phyloP scores from a whole-genome alignment of 1,140 invertebrate genomes.

The Neuroterus valhalla region DNA sequence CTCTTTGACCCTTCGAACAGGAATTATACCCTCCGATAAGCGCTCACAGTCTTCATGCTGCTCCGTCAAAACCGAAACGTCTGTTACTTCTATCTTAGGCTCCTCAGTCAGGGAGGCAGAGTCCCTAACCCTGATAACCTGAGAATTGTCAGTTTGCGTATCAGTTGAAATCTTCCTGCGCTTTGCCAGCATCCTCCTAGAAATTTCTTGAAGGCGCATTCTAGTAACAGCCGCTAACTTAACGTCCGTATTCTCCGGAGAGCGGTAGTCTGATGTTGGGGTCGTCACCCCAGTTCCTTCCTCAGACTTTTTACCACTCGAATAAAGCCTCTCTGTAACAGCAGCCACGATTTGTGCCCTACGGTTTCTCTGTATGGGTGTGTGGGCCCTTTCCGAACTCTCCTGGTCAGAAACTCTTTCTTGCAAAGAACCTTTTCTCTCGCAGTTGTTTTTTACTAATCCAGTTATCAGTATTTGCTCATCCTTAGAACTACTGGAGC shows the following conservation, averaged over 20 bases:
- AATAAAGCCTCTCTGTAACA: conserved; percentile 81
- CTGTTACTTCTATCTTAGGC: conserved; percentile 50
- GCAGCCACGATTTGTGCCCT: conserved; percentile 82
- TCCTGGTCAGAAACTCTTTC: conserved; percentile 48
- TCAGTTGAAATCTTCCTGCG: conserved; percentile 75
- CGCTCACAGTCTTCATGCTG: conserved; percentile 57
- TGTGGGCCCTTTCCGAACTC: conserved; percentile 46
- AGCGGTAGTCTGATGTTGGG: conserved; percentile 53
- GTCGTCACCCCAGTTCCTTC: conserved; percentile 72
- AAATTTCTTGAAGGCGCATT: conserved; percentile 70
- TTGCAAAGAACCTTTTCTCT: conserved; percentile 53
- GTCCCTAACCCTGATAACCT: conserved; percentile 77
- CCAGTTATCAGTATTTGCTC: conserved; percentile 54
- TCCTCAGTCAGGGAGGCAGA: conserved; percentile 70
- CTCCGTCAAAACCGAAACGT: conserved; percentile 63
- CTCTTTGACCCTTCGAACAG: conserved; percentile 64
- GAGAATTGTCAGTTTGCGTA: conserved; percentile 77
- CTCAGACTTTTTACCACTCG: conserved; percentile 76
- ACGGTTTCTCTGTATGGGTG: conserved; percentile 62
- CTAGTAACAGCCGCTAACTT: conserved; percentile 60
- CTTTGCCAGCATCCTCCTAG: conserved; percentile 74
- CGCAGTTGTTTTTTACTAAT: conserved; percentile 41
- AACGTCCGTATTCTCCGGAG: conserved; percentile 57
- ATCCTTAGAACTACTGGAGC: conserved; percentile 65
- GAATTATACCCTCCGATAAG: conserved; percentile 30